Evolutionary conservation across 2,113 vertebrate species (phyloP).

Genomic region (Ceyx melanurus): DNA sequence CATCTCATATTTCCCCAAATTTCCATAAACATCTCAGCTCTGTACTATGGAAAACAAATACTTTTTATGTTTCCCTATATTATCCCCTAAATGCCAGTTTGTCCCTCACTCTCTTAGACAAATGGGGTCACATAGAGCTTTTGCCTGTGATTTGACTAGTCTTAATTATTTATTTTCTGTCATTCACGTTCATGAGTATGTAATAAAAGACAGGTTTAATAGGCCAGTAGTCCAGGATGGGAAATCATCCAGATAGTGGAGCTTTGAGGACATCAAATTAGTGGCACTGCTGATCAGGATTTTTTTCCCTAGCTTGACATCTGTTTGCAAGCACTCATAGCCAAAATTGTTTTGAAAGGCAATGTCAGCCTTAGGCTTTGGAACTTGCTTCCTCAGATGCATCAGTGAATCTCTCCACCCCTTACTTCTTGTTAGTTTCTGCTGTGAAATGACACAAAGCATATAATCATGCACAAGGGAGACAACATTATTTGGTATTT

Average conservation of each 20-base stretch:
- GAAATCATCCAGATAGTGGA: slow-evolving; percentile 52
- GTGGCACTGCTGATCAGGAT: not conserved
- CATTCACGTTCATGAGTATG: slow-evolving; percentile 55
- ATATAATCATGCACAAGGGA: not conserved
- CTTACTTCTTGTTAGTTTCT: slow-evolving; percentile 32
- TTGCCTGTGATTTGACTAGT: slow-evolving; percentile 42
- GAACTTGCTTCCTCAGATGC: not conserved
- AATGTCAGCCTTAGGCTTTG: slow-evolving; percentile 30
- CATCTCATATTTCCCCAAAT: not conserved
- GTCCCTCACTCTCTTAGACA: not conserved
- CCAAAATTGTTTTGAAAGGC: slow-evolving; percentile 34
- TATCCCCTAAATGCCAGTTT: slow-evolving; percentile 26
- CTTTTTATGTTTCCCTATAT: not conserved
- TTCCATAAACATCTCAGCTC: not conserved
- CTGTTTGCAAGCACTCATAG: slow-evolving; percentile 11
- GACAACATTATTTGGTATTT: not conserved
- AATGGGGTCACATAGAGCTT: not conserved
- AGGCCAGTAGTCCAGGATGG: slow-evolving; percentile 33
- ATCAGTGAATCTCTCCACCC: not conserved
- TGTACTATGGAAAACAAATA: not conserved
- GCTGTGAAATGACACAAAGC: not conserved
- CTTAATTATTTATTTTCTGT: slow-evolving; percentile 69
- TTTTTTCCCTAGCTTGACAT: slow-evolving; percentile 4
- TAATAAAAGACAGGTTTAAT: slow-evolving; percentile 64
- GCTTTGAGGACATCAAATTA: slow-evolving; percentile 42